These are phyloP conservation scores for Gracilinanus agilis DNA, from an alignment of 2,113 vertebrate genomes.

Conservation along the genomic window DNA sequence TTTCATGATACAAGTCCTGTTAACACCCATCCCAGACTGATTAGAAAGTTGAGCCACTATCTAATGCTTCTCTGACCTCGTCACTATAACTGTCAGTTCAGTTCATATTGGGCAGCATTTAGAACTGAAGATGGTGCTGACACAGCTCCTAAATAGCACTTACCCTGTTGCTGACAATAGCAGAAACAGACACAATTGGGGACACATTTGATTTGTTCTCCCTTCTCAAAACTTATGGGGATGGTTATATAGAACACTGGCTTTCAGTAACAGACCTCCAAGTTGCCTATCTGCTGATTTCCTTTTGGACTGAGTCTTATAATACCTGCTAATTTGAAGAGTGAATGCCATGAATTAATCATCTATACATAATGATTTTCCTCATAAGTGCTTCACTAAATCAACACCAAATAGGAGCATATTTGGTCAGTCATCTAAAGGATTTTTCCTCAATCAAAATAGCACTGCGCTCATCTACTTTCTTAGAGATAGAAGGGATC, in stretches of 20 bases:
- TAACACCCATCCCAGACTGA: background rate
- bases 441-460: too few relatives aligned
- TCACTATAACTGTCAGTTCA: background rate
- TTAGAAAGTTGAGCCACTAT: constrained; percentile 20
- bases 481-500: too few relatives aligned
- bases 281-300: background rate
- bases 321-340: background rate
- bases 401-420: too few relatives aligned
- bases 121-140: constrained; percentile 2
- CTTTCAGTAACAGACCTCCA: background rate
- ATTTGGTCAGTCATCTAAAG: too few relatives aligned
- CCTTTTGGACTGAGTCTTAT: background rate
- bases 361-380: background rate
- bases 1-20: background rate
- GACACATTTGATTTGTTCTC: background rate
- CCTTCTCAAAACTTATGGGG: background rate
- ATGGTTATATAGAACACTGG: background rate
- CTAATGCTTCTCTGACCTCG: constrained; percentile 12
- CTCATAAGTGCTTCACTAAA: background rate
- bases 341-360: background rate
- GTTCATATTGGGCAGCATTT: constrained; percentile 31
- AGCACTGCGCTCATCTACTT: too few relatives aligned
- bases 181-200: background rate
- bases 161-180: background rate
- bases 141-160: background rate